Conservation (phyloP, 92 coral and sea anemone species). For the Montipora capitata region DNA sequence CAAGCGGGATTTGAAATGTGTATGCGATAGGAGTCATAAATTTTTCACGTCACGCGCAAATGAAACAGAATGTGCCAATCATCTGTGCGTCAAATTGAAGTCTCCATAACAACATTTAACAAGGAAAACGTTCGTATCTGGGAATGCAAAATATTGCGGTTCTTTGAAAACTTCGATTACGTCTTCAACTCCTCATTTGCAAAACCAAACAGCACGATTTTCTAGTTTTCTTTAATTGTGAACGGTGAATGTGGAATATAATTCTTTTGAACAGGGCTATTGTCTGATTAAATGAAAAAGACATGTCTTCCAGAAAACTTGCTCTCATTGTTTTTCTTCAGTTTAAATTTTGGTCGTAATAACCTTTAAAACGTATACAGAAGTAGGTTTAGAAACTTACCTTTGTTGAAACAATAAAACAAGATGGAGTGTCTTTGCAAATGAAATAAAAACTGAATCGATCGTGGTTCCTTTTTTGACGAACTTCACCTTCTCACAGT, state of each 20-base stretch:
- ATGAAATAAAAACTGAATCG: background rate
- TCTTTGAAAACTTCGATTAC: background rate
- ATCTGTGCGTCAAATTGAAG: slow-evolving; percentile 65
- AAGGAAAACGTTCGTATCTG: background rate
- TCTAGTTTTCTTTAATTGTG: slow-evolving; percentile 2
- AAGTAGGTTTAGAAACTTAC: background rate
- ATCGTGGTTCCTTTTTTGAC: background rate
- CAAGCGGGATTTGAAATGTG: slow-evolving; percentile 60
- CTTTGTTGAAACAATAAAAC: background rate
- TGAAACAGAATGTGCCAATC: slow-evolving; percentile 79
- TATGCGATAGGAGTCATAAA: slow-evolving; percentile 54
- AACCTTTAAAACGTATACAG: too few species aligned
- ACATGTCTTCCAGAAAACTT: too few species aligned
- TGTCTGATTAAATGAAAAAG: slow-evolving; percentile 1
- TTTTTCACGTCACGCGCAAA: slow-evolving; percentile 82
- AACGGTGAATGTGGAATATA: too few species aligned
- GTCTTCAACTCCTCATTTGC: background rate
- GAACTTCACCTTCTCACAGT: slow-evolving; percentile 31
- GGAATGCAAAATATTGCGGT: background rate
- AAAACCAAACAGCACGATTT: background rate
- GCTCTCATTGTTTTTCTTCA: too few species aligned
- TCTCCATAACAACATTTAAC: slow-evolving; percentile 69
- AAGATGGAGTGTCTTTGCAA: background rate
- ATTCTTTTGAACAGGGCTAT: background rate
- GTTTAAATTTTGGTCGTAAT: too few species aligned